Base-by-base conservation (phyloP, 1,140 invertebrate species). In the Formica selysi region DNA sequence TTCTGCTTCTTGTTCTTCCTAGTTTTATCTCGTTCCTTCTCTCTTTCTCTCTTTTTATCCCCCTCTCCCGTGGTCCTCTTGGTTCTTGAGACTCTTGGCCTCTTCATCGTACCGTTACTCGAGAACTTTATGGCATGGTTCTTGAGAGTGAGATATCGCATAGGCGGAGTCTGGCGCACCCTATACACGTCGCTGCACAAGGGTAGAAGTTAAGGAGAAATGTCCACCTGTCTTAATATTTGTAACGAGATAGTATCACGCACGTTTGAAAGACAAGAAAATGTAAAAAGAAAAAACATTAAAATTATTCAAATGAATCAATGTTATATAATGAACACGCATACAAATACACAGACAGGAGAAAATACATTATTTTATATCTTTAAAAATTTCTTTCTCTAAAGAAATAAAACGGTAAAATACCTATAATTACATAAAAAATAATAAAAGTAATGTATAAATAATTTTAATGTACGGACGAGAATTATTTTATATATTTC, bases 21-120 rank as follows among this genome's bases (percentile, higher is more conserved):
- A 16, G 11, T 48, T 48, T 16, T 48, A 16, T 48, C 44, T 48
- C 44, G 44, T 48, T 16, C 0, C 44, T 16, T 48, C 13, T 13
- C 44, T 48, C 13, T 13, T 48, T 51, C 48, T 51, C 13, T 48
- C 13, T 48, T 13, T 48, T 0, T 48, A 54, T 59, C 44, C 57
- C 68, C 54, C 76, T 90, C 86, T 64, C 76, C 78, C 76, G 13
- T 32, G 32, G n/a, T 54, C 38, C 68, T 51, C 44, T 38, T 79
- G 61, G 11, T 36, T 81, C 54, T 73, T 61, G 65, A 81, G 62
- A 86, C 73, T 89, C 88, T 88, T 86, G 68, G 59, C 57, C 73
- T 86, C 86, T 86, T 86, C 84, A 83, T 89, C 76, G 71, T 85
- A 87, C 65, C 85, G 44, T 64, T 76, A 86, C 57, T 88, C 71